Conservation (phyloP, 2,888 invertebrate genomes). For the Heliconius ismenius region DNA sequence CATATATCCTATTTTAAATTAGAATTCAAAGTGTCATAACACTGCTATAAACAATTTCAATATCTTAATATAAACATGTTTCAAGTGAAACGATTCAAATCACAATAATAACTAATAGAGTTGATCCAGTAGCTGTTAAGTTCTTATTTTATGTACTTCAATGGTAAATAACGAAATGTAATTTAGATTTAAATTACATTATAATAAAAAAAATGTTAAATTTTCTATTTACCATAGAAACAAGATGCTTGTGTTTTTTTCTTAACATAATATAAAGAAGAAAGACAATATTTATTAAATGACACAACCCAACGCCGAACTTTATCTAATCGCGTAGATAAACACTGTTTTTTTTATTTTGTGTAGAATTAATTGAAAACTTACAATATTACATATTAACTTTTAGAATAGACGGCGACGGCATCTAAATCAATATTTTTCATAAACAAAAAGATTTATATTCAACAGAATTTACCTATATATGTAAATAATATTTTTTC, state of each 20-base stretch:
- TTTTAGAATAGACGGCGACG: not conserved
- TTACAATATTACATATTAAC: too few relatives aligned
- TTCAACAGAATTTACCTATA: not conserved
- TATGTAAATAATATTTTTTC: constrained; percentile 13
- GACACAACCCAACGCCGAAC: not conserved
- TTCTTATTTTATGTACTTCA: not conserved
- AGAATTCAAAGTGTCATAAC: not conserved
- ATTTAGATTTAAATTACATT: not conserved
- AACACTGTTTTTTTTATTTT: too few relatives aligned
- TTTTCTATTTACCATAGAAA: too few relatives aligned
- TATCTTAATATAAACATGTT: constrained; percentile 1
- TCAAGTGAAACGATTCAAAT: constrained; percentile 5
- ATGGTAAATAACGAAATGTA: not conserved
- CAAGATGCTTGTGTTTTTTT: too few relatives aligned
- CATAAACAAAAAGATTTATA: not conserved
- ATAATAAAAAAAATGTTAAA: not conserved
- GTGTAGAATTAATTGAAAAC: too few relatives aligned
- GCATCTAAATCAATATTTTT: constrained; percentile 22
- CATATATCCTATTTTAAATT: not conserved
- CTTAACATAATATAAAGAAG: too few relatives aligned
- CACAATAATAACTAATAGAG: constrained; percentile 8
- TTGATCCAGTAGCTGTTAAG: not conserved
- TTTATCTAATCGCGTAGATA: too few relatives aligned
- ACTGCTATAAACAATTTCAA: not conserved
- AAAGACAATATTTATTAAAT: not conserved